Evolutionary conservation across 2,113 vertebrate genomes (phyloP).

Genomic region (Lepus europaeus): DNA sequence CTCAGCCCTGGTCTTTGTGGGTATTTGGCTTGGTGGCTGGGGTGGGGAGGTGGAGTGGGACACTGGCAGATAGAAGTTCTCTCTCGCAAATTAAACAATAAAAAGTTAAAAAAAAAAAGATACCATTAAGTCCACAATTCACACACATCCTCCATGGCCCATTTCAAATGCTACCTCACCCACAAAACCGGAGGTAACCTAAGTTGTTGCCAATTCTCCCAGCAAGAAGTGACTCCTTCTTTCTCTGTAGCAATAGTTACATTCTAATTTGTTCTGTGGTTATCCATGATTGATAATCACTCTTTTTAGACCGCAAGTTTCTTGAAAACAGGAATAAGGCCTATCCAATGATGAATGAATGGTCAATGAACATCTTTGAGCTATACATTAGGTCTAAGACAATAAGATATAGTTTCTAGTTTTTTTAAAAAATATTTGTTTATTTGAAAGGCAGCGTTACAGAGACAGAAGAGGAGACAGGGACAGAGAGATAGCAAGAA

Average conservation of each 20-base stretch:
- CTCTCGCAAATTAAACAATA: no score
- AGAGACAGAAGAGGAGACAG: no score
- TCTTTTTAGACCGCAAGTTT: neutral
- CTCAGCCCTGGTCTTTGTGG: no score
- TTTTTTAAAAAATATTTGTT: no score
- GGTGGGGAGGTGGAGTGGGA: no score
- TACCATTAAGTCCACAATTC: conserved; percentile 37
- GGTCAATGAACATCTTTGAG: conserved; percentile 6
- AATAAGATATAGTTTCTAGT: conserved; percentile 36
- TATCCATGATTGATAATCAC: conserved; percentile 14
- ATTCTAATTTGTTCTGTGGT: conserved; percentile 3
- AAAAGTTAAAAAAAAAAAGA: neutral
- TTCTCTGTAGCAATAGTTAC: neutral
- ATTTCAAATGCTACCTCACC: conserved; percentile 37
- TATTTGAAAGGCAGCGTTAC: no score
- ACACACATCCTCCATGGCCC: neutral
- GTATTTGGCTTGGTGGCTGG: no score
- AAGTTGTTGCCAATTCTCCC: neutral
- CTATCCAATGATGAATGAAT: conserved; percentile 59
- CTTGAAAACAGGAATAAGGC: conserved; percentile 40
- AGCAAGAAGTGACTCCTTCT: conserved; percentile 44
- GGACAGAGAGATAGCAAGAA: no score
- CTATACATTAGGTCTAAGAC: neutral
- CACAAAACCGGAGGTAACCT: conserved; percentile 2
- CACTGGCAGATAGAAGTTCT: no score